Conservation (phyloP, 30 jellyfish, hydroid and myxozoan species). For the Euphysa ruthae region DNA sequence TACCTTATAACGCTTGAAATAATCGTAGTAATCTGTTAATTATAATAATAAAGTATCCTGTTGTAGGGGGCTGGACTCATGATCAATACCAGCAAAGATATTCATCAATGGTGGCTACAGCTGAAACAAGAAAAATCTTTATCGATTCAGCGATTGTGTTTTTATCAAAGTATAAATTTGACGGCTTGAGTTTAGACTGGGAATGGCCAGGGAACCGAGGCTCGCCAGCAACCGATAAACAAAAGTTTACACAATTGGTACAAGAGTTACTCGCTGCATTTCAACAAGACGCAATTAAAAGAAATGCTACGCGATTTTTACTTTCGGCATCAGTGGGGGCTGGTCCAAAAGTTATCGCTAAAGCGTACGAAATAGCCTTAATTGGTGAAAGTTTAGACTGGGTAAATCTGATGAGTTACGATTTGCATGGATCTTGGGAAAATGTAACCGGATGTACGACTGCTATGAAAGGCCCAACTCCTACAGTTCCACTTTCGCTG, state of each 20-base stretch:
- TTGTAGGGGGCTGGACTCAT: constrained; percentile 91
- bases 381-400: constrained; percentile 64
- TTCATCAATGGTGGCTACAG: constrained; percentile 85
- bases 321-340: constrained; percentile 94
- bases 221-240: constrained; percentile 86
- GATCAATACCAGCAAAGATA: constrained; percentile 41
- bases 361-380: constrained; percentile 63
- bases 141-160: constrained; percentile 68
- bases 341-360: constrained; percentile 66
- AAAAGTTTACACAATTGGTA: constrained; percentile 53
- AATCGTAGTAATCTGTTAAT: too few relatives aligned
- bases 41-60: too few relatives aligned
- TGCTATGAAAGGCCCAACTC: constrained; percentile 36
- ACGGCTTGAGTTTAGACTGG: constrained; percentile 87
- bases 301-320: constrained; percentile 28
- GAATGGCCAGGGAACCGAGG: constrained; percentile 90
- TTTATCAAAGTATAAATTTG: constrained; percentile 55
- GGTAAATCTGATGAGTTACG: constrained; percentile 87
- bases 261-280: constrained; percentile 54
- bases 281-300: constrained; percentile 37
- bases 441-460: constrained; percentile 86
- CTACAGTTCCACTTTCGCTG: constrained; percentile 59
- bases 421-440: constrained; percentile 94
- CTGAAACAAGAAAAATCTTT: constrained; percentile 65
- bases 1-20: too few relatives aligned